Evolutionary conservation across 2,113 vertebrate species (phyloP).

Genomic region (Motacilla tschutschensis): DNA sequence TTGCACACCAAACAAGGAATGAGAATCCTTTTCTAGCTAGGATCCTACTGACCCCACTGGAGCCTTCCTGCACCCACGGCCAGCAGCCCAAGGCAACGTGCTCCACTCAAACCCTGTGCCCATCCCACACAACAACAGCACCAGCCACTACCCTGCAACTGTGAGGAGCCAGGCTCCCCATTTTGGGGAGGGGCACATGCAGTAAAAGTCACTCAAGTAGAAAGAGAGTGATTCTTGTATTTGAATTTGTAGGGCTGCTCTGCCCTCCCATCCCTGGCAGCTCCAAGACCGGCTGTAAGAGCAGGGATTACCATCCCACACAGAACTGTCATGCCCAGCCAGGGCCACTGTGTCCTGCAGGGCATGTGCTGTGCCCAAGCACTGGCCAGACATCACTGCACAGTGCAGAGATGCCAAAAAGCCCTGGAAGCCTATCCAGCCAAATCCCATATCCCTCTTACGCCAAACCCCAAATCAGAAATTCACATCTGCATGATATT

Average conservation of each 20-base stretch:
- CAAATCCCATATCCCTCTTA: background rate
- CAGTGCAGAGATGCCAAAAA: background rate
- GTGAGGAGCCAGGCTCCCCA: background rate
- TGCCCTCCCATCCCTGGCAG: background rate
- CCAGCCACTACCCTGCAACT: background rate
- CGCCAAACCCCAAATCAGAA: background rate
- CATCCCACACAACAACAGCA: background rate
- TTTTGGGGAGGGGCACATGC: background rate
- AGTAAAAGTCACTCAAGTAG: background rate
- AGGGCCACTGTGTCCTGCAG: background rate
- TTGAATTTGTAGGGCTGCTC: background rate
- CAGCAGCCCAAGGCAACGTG: rapidly evolving
- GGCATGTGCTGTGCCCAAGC: background rate
- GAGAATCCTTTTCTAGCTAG: background rate
- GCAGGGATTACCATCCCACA: background rate
- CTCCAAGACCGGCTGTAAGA: background rate
- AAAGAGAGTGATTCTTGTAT: background rate
- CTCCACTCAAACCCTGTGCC: background rate
- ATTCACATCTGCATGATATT: background rate
- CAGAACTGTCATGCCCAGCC: background rate
- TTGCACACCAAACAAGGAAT: background rate
- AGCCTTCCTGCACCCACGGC: background rate
- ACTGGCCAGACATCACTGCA: rapidly evolving
- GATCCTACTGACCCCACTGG: background rate
- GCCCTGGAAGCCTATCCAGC: background rate